These are phyloP conservation scores for Coptotermes formosanus DNA, from an alignment of 1,140 invertebrate species.

Conservation along the genomic window DNA sequence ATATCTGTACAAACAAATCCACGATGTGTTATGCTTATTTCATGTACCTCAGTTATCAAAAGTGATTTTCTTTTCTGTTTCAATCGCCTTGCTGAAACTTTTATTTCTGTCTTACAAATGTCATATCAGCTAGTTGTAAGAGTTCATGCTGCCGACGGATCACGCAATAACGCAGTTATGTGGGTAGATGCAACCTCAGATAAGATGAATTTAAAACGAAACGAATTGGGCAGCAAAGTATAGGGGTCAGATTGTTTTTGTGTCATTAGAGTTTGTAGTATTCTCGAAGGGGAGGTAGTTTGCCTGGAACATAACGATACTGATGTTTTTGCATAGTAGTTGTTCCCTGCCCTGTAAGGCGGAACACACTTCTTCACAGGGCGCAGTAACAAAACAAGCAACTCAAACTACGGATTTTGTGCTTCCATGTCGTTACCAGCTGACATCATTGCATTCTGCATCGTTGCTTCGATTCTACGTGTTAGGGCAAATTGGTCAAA, in stretches of 20 bases:
- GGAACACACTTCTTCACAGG: background rate
- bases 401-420: background rate
- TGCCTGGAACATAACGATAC: background rate
- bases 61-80: too few relatives aligned
- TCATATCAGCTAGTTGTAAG: too few relatives aligned
- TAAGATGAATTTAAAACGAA: background rate
- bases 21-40: too few relatives aligned
- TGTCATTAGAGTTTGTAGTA: background rate
- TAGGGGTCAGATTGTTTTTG: background rate
- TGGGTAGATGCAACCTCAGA: background rate
- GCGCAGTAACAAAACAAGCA: background rate
- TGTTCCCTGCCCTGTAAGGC: background rate
- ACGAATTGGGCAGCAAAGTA: background rate
- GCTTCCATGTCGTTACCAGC: background rate
- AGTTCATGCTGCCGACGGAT: too few relatives aligned
- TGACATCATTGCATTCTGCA: conserved; percentile 18
- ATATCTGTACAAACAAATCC: too few relatives aligned
- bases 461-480: conserved; percentile 24
- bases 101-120: too few relatives aligned
- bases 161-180: too few relatives aligned
- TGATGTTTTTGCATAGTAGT: background rate
- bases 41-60: too few relatives aligned
- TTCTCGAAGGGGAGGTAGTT: background rate
- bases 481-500: conserved; percentile 27
- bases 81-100: too few relatives aligned